Percentiles rank a stretch among this genome's conserved stretches.
Evolutionary conservation across 2,113 vertebrate species (phyloP).

Genomic region (Ginglymostoma cirratum): DNA sequence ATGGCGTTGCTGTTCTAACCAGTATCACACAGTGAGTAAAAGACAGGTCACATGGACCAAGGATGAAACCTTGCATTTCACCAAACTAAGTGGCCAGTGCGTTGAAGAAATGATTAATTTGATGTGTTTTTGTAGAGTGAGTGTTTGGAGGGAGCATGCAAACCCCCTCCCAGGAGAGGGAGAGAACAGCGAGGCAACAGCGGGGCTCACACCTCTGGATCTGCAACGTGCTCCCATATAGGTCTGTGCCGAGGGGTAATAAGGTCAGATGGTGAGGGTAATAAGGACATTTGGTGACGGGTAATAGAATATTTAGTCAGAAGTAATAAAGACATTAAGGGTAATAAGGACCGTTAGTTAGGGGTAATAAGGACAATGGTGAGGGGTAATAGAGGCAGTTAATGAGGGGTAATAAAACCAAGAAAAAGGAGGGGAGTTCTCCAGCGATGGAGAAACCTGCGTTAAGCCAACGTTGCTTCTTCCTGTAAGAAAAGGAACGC

Average conservation of each 20-base stretch:
- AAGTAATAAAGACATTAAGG: too few species aligned
- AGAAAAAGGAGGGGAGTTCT: not conserved
- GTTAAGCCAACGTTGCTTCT: not conserved
- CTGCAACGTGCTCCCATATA: not conserved
- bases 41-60: not conserved
- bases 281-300: too few species aligned
- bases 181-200: not conserved
- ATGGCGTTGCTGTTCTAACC: not conserved
- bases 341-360: too few species aligned
- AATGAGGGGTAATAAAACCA: not conserved
- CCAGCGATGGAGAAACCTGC: not conserved
- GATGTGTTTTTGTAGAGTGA: not conserved
- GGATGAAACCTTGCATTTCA: not conserved
- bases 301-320: too few species aligned
- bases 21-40: not conserved
- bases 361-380: too few species aligned
- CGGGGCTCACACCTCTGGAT: not conserved
- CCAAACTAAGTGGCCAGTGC: not conserved
- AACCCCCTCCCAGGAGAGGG: not conserved
- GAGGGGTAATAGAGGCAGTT: not conserved
- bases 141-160: not conserved
- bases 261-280: not conserved
- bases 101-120: not conserved
- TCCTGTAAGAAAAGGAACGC: not conserved
- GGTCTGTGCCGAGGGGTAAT: not conserved